Base-by-base conservation (phyloP, 2,888 invertebrate species). In the Ochlodes sylvanus region DNA sequence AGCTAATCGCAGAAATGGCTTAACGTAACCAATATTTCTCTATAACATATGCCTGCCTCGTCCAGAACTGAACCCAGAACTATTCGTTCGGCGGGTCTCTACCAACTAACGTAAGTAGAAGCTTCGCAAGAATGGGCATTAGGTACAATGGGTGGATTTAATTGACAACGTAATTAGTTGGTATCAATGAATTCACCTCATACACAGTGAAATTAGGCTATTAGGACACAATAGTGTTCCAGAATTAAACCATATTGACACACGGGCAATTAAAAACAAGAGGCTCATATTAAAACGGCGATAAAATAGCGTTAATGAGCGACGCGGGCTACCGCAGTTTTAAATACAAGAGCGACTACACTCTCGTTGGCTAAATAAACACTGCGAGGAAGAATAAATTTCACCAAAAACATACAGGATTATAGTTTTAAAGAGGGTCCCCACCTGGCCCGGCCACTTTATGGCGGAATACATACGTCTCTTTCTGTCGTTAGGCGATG, bases 321-420 rank as follows among this genome's bases (percentile, higher is more conserved):
- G 1, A 47, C 54, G 41, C 68, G 69, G 67, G 64, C n/a, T 63
- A 70, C 72, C 71, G 62, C 71, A 54, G 52, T 50, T 56, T 69
- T 71, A 72, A 72, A 71, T 69, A 69, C 68, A 44, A 70, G 66
- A 70, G 69, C 52, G 61, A 64, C 70, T 68, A 60, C 68, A 61
- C 70, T 63, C 44, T 71, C 68, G 71, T 71, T 69, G 73, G 73
- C 62, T 68, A 71, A 68, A 69, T 60, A 72, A 72, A 71, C 71
- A 72, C 2, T 41, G 27, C n/a, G 63, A 65, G 72, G 63, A 70
- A 71, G 69, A 71, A 72, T 73, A 74, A 73, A 76, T 74, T 72
- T 70, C 62, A 67, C 69, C 70, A 68, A 67, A 64, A 70, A 70
- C 58, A 69, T 69, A 73, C n/a, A 54, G 54, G 60, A 67, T 67